Evolutionary conservation across 1,140 invertebrate species (phyloP).

Genomic region (Lepidostoma basale): DNA sequence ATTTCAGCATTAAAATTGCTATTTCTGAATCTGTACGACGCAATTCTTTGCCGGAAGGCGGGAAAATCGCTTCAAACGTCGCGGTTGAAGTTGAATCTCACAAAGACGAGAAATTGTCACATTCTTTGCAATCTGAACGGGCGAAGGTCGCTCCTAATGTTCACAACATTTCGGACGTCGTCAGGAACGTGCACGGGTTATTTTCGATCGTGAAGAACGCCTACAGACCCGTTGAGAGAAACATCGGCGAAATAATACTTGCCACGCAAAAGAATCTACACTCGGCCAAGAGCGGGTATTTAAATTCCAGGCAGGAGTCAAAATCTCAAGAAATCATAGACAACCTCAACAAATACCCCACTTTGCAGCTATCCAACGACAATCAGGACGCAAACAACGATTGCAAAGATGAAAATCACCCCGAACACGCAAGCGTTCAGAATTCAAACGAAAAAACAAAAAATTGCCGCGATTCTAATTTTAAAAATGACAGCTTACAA

Average conservation of each 20-base stretch:
- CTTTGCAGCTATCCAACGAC: slow-evolving; percentile 38
- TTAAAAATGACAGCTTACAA: no score
- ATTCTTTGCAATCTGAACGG: slow-evolving; percentile 23
- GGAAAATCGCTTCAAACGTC: background rate
- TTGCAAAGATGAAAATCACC: no score
- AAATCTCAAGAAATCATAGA: slow-evolving; percentile 8
- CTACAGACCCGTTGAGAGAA: slow-evolving; percentile 43
- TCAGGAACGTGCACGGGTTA: slow-evolving; percentile 42
- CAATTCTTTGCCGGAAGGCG: slow-evolving; percentile 17
- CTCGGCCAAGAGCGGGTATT: slow-evolving; percentile 35
- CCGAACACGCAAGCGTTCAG: no score
- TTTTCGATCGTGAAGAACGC: slow-evolving; percentile 43
- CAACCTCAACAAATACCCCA: slow-evolving; percentile 39
- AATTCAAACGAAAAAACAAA: background rate
- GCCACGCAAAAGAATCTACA: slow-evolving; percentile 42
- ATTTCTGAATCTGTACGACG: background rate
- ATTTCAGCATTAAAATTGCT: no score
- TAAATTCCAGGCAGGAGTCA: slow-evolving; percentile 22
- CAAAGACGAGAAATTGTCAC: background rate
- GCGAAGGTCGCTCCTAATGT: slow-evolving; percentile 31
- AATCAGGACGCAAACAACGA: slow-evolving; percentile 18
- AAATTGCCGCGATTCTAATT: no score
- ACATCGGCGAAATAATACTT: slow-evolving; percentile 37
- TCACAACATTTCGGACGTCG: slow-evolving; percentile 36
- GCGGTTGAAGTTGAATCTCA: background rate